phyloP scores from a whole-genome alignment of 2,888 invertebrate genomes.

The Amphipyra tragopoginis region DNA sequence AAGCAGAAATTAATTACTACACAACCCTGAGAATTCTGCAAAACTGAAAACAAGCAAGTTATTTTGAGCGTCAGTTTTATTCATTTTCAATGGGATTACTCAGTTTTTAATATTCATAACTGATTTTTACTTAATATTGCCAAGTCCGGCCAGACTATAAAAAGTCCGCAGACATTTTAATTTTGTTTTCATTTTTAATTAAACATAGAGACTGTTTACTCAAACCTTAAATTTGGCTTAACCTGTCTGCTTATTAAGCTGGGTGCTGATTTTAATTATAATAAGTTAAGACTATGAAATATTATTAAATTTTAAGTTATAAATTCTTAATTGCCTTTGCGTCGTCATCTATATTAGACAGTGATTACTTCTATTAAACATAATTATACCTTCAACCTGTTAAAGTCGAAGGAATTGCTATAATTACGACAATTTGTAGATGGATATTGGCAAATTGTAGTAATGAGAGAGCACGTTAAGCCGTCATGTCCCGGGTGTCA shows the following conservation, averaged over 20 bases:
- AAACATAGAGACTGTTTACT: constrained; percentile 53
- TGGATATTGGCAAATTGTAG: not conserved
- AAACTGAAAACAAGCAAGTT: constrained; percentile 5
- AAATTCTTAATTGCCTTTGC: constrained; percentile 21
- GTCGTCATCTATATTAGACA: constrained; percentile 2
- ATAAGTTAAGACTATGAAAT: constrained; percentile 45
- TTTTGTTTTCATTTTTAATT: constrained; percentile 57
- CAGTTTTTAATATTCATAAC: constrained; percentile 32
- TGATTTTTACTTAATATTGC: constrained; percentile 34
- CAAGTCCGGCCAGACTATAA: constrained; percentile 29
- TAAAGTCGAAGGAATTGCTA: too few relatives aligned
- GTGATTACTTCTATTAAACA: not conserved
- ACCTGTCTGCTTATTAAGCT: constrained; percentile 49
- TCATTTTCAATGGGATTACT: constrained; percentile 27
- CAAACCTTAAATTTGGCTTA: constrained; percentile 48
- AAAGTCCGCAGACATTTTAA: constrained; percentile 42
- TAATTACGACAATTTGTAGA: too few relatives aligned
- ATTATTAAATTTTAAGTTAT: constrained; percentile 44
- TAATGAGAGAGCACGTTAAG: too few relatives aligned
- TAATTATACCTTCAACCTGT: too few relatives aligned
- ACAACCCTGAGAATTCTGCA: not conserved
- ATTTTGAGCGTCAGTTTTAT: constrained; percentile 10
- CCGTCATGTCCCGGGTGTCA: too few relatives aligned
- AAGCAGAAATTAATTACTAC: constrained; percentile 1
- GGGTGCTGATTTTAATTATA: constrained; percentile 41